Evolutionary conservation across 2,888 invertebrate genomes (phyloP).

Genomic region (Harpagoxenus sublaevis): DNA sequence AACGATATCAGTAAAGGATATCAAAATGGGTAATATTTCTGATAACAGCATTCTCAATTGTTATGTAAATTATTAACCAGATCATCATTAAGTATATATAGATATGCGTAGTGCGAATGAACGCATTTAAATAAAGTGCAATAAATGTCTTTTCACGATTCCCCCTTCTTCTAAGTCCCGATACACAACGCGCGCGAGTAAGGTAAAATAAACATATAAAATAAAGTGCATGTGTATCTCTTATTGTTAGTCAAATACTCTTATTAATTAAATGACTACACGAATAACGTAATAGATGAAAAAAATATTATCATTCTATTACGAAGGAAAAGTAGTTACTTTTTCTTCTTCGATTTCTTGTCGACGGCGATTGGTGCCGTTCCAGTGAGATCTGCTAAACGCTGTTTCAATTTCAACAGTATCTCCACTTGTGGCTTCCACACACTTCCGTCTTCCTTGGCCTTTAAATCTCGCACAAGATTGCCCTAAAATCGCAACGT

Average conservation of each 20-base stretch:
- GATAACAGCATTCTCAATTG: background rate
- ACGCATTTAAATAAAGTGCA: conserved; percentile 43
- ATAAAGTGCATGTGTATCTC: background rate
- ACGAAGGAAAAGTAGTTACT: conserved; percentile 60
- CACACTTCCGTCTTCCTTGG: conserved; percentile 91
- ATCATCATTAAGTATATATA: conserved; percentile 8
- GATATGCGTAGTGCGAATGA: background rate
- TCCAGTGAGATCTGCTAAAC: conserved; percentile 86
- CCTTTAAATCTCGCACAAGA: conserved; percentile 92
- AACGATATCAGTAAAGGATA: conserved; percentile 1
- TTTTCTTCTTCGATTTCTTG: conserved; percentile 79
- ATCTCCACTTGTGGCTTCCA: conserved; percentile 93
- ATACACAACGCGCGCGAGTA: background rate
- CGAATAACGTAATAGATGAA: background rate
- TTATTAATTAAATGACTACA: background rate
- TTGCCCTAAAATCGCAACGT: conserved; percentile 87
- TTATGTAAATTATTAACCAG: conserved; percentile 29
- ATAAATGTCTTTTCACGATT: background rate
- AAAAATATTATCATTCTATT: background rate
- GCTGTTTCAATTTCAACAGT: conserved; percentile 92
- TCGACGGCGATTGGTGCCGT: conserved; percentile 62
- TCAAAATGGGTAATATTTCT: background rate
- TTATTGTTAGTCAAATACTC: conserved; percentile 29
- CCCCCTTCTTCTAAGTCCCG: background rate
- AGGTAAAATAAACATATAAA: background rate